Evolutionary conservation across 2,113 vertebrate species (phyloP), one percentile per base, ranked within the genome.

Genomic region (Neopipo cinnamomea): DNA sequence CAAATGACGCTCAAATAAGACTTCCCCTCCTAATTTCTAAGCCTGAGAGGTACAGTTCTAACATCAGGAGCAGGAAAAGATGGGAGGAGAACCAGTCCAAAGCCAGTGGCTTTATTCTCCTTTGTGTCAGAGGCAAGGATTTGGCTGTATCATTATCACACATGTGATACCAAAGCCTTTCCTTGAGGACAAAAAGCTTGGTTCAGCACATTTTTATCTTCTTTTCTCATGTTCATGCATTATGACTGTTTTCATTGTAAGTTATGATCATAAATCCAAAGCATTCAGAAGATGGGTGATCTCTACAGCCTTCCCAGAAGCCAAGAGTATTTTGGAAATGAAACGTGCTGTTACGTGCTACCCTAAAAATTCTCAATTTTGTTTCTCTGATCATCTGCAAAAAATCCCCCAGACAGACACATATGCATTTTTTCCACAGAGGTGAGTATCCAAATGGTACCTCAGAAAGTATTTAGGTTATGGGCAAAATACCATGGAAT

Each of bases 341-440:
- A 63, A 61, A 33, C 1, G 0, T 49, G 12, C 46, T 47, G 8
- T 75, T 39, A 44, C 18, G 9, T 12, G 3, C 19, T 55, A n/a
- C 37, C 9, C 20, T 67, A 62, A 81, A 74, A 71, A 35, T 82
- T 63, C n/a, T 74, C 37, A 15, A 42, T 73, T 72, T 24, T n/a
- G 21, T 14, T 3, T 65, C 37, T 85, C 16, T 79, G n/a, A 8
- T 89, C 5, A 14, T 27, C 24, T 42, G 16, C 0, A 4, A 55
- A 61, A 41, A 67, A 19, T 20, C 1, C 11, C 9, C 31, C 23
- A 49, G 37, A 25, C 8, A 78, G 24, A 55, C 22, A 58, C 15
- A 14, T 0, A 3, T 4, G 16, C 1, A 5, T 27, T 66, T 74
- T 70, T 74, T 68, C n/a, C 27, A 47, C 33, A 24, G 53, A 65